Evolutionary conservation across 2,888 invertebrate genomes (phyloP).

Genomic region (Chloroclysta siterata): DNA sequence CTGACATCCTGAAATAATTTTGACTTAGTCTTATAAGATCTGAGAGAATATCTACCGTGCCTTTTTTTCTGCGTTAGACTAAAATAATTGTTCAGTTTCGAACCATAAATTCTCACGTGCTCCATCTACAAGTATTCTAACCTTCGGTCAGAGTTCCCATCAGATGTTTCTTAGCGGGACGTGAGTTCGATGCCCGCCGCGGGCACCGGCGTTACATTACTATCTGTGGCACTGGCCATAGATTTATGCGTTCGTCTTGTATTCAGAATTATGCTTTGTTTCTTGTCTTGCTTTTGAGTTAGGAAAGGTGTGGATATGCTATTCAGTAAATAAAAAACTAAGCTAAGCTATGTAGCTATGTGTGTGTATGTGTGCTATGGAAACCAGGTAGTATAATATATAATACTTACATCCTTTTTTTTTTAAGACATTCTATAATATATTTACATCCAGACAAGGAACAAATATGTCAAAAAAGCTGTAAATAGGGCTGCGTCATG

Average conservation of each 20-base stretch:
- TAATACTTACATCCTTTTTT: too few species aligned
- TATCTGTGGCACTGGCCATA: constrained; percentile 44
- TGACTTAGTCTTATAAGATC: too few species aligned
- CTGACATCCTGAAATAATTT: too few species aligned
- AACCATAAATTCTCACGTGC: constrained; percentile 30
- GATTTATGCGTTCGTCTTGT: constrained; percentile 62
- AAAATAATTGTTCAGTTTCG: not conserved
- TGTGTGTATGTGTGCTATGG: too few species aligned
- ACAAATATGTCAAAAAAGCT: too few species aligned
- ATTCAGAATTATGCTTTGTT: constrained; percentile 49
- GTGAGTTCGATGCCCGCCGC: constrained; percentile 47
- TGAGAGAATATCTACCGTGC: too few species aligned
- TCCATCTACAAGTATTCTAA: constrained; percentile 14
- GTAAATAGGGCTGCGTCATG: too few species aligned
- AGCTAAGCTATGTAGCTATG: too few species aligned
- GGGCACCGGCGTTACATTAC: constrained; percentile 39
- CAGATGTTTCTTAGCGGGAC: constrained; percentile 44
- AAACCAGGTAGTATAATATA: too few species aligned
- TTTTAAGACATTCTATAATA: too few species aligned
- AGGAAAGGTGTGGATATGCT: constrained; percentile 25
- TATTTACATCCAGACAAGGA: too few species aligned
- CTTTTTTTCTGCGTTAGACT: not conserved
- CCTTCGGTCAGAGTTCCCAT: constrained; percentile 36
- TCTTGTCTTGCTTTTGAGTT: constrained; percentile 33
- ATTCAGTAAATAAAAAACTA: not conserved